Conservation (phyloP, 1,140 invertebrate genomes). For the Mercenaria mercenaria region DNA sequence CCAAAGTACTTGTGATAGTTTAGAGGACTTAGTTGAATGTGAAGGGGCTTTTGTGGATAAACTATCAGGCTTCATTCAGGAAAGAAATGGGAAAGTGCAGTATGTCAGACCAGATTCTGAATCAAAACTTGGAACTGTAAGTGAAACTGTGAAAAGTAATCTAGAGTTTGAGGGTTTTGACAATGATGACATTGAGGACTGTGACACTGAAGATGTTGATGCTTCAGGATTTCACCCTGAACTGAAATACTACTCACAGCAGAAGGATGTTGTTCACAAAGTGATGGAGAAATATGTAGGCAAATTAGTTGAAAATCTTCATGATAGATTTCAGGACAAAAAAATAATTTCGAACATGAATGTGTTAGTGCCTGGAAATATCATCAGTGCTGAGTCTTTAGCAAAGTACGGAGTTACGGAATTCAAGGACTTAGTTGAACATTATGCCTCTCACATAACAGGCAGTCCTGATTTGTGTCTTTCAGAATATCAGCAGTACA, state of each 20-base stretch:
- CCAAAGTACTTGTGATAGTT: background rate
- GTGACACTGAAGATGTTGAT: background rate
- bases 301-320: background rate
- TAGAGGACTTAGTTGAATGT: constrained; percentile 35
- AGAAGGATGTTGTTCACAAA: background rate
- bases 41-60: constrained; percentile 9
- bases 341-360: background rate
- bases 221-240: background rate
- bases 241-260: background rate
- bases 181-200: background rate
- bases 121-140: background rate
- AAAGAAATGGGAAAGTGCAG: background rate
- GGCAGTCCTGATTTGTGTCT: background rate
- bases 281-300: background rate
- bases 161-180: constrained; percentile 20
- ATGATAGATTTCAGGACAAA: constrained; percentile 4
- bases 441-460: background rate
- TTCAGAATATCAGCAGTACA: constrained; percentile 1
- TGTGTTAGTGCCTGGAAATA: constrained; percentile 19
- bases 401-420: background rate
- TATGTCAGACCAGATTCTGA: background rate
- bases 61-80: background rate
- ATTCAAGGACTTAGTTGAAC: background rate
- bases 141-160: background rate
- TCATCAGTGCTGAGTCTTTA: background rate